A percentile compares a stretch with the other conserved stretches of the same genome.
phyloP scores from a whole-genome alignment of 2,797 vertebrate genomes.

The Selene dorsalis region DNA sequence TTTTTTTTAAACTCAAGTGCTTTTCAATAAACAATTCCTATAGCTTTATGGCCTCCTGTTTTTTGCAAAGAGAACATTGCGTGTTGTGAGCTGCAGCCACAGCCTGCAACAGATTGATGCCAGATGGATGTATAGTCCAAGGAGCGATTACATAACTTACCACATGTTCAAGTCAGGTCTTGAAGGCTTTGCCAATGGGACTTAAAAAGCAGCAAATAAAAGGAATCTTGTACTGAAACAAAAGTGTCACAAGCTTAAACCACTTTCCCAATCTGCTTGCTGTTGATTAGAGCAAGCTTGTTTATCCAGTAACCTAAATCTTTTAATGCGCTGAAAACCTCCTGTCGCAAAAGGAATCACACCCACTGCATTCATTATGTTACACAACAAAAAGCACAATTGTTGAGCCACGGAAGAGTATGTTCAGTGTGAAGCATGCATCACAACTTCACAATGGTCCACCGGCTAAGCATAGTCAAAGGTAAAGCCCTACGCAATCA shows the following conservation, averaged over 20 bases:
- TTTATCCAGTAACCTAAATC: constrained; percentile 65
- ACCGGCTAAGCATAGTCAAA: constrained; percentile 58
- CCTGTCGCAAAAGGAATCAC: constrained; percentile 49
- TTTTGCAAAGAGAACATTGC: constrained; percentile 52
- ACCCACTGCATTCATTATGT: constrained; percentile 62
- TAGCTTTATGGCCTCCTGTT: constrained; percentile 56
- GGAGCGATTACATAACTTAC: constrained; percentile 66
- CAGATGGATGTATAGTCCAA: constrained; percentile 67
- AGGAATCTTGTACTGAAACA: constrained; percentile 34
- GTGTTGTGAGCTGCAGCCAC: constrained; percentile 9
- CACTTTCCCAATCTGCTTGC: constrained; percentile 42
- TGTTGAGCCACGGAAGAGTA: constrained; percentile 42
- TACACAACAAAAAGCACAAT: constrained; percentile 67
- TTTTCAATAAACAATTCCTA: constrained; percentile 87
- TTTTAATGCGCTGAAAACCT: constrained; percentile 55
- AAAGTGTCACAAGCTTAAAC: constrained; percentile 33
- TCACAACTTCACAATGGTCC: constrained; percentile 64
- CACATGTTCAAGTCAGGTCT: constrained; percentile 61
- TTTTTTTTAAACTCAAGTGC: constrained; percentile 87
- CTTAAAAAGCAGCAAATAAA: constrained; percentile 31
- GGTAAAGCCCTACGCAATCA: constrained; percentile 63
- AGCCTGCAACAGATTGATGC: constrained; percentile 56
- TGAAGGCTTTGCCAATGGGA: constrained; percentile 21
- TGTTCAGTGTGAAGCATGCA: constrained; percentile 51
- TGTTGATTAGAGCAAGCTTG: constrained; percentile 28